Base-by-base conservation (phyloP, 1,140 invertebrate genomes). In the Drosophila sturtevanti region DNA sequence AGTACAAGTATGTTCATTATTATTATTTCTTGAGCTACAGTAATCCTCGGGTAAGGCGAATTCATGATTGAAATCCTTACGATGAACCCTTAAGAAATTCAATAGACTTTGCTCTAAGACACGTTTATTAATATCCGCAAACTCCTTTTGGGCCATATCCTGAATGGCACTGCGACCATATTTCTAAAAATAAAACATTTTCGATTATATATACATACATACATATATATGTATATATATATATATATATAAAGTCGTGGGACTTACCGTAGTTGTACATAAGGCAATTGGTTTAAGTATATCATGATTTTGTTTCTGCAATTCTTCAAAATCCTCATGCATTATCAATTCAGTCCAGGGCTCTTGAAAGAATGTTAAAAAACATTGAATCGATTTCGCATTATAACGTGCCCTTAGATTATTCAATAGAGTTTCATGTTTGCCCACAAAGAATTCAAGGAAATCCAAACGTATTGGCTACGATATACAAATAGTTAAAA, bases 11-110 rank as follows among this genome's bases (percentile, higher is more conserved):
- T 7, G 31, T 0, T 9, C 1, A n/a, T 3, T 31, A 3, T 6
- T 0, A 3, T 16, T 58, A 2, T 3, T 2, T 4, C 1, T 22
- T 0, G 11, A 11, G 11, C 11, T 0, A 14, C 16, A 9, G 1
- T 52, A 91, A 31, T 91, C 86, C 56, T 90, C 89, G 2, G 89
- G 90, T 7, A 91, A n/a, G 0, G 82, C 89, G 14, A 89, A 78
- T 2, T 63, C 18, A 18, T 81, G 52, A 1, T 52, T 12, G 6
- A 91, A 90, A 16, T 89, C 82, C 1, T 24, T 5, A 0, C 90
- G 77, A 62, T 77, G 59, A 5, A 61, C 27, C 1, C 82, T 35
- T 24, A 91, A 7, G 35, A 90, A 91, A 10, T 66, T 41, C 1
- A 91, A 24, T 1, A 91, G 44, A 22, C 56, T 66, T 1, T 78